A percentile compares a stretch with the other conserved stretches of the same genome.
Conservation (phyloP, 2,797 vertebrate species). For the Eurystomus glaucurus region DNA sequence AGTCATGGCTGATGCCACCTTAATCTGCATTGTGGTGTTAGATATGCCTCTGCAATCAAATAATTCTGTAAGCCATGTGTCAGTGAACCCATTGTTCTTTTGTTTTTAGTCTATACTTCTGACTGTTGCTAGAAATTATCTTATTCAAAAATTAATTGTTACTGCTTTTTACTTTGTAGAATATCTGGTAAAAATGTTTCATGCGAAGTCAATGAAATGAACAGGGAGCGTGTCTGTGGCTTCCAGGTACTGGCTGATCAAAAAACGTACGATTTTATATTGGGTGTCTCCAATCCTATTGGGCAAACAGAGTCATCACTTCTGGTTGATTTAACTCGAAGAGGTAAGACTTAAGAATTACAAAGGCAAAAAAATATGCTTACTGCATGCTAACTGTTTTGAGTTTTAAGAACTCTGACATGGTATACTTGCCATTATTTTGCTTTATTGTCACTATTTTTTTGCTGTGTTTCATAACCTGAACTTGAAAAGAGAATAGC, state of each 20-base stretch:
- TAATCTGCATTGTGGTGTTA: background rate
- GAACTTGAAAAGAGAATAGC: background rate
- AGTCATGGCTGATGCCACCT: constrained; percentile 42
- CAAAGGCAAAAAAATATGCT: background rate
- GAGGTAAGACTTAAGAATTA: constrained; percentile 74
- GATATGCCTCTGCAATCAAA: background rate
- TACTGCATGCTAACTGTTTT: background rate
- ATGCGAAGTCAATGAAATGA: constrained; percentile 37
- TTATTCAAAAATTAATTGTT: background rate
- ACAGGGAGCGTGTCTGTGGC: constrained; percentile 52
- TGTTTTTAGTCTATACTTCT: background rate
- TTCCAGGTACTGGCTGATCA: constrained; percentile 73
- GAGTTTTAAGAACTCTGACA: background rate
- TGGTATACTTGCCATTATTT: background rate
- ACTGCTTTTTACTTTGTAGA: constrained; percentile 51
- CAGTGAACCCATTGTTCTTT: background rate
- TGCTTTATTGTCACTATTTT: background rate
- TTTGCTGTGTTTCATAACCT: background rate
- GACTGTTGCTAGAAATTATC: background rate
- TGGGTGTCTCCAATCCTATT: constrained; percentile 75
- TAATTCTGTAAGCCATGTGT: background rate
- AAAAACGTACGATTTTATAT: constrained; percentile 77
- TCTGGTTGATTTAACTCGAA: constrained; percentile 73
- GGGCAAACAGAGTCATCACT: constrained; percentile 73
- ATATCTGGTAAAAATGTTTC: constrained; percentile 76